Evolutionary conservation across 2,888 invertebrate species (phyloP).

Genomic region (Adineta ricciae): DNA sequence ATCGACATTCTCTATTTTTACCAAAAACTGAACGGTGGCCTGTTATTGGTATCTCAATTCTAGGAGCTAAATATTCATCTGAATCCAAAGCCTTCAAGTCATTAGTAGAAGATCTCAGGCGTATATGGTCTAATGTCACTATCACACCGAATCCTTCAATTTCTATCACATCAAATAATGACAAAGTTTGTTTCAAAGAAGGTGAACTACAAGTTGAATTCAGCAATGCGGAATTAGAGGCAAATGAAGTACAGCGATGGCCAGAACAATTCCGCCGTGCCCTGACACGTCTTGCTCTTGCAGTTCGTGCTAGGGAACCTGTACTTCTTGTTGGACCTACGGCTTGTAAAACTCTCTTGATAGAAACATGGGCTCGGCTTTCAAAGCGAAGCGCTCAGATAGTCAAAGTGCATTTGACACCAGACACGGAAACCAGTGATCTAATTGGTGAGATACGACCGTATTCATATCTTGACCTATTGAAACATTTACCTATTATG

Average conservation of each 20-base stretch:
- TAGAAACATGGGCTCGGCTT: constrained; percentile 1
- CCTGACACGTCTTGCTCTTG: not conserved
- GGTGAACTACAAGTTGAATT: not conserved
- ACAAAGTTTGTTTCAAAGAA: not conserved
- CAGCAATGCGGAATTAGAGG: no score
- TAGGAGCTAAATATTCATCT: not conserved
- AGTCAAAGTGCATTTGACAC: not conserved
- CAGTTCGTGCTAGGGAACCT: not conserved
- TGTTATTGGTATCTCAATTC: not conserved
- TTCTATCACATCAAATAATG: not conserved
- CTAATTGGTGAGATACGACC: not conserved
- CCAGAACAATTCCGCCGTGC: not conserved
- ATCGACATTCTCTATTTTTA: not conserved
- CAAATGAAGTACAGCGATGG: not conserved
- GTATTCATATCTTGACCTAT: not conserved
- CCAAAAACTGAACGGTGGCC: not conserved
- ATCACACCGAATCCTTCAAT: not conserved
- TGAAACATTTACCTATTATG: not conserved
- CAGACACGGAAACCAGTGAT: not conserved
- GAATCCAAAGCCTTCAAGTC: not conserved
- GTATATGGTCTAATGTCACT: not conserved
- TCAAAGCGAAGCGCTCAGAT: not conserved
- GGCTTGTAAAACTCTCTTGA: not conserved
- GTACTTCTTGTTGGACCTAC: not conserved
- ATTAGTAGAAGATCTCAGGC: not conserved